Conservation (phyloP, 2,888 invertebrate species). For the Drosophila limbata region DNA sequence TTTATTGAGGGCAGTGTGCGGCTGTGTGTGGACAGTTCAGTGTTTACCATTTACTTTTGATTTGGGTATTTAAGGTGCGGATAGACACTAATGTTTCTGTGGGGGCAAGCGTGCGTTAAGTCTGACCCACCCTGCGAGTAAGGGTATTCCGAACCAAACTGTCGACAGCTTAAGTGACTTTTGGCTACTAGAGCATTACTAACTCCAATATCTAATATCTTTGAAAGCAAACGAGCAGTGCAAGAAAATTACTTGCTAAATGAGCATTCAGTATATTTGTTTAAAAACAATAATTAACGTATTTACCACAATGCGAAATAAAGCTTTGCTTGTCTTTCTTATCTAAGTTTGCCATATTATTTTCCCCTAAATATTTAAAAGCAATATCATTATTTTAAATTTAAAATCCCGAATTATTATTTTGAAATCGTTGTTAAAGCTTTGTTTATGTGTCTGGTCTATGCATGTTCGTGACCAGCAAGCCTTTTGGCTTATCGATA, state of each 20-base stretch:
- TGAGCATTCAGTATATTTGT: background rate
- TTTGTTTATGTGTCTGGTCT: background rate
- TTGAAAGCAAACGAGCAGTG: slow-evolving; percentile 1
- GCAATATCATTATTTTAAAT: background rate
- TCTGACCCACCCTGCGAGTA: slow-evolving; percentile 7
- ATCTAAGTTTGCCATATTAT: background rate
- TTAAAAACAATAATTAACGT: background rate
- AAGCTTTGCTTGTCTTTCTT: background rate
- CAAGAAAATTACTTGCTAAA: background rate
- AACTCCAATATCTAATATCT: slow-evolving; percentile 48
- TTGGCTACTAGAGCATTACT: slow-evolving; percentile 64
- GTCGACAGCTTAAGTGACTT: slow-evolving; percentile 80
- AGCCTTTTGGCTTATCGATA: slow-evolving; percentile 49
- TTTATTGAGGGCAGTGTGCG: slow-evolving; percentile 39
- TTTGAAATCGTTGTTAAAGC: background rate
- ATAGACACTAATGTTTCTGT: slow-evolving; percentile 52
- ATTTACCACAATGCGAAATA: background rate
- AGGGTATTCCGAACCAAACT: slow-evolving; percentile 41
- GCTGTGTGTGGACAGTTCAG: slow-evolving; percentile 64
- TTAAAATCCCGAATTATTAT: background rate
- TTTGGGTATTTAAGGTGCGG: slow-evolving; percentile 82
- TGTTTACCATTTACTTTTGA: slow-evolving; percentile 81
- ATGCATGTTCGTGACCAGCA: slow-evolving; percentile 34
- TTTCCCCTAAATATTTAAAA: background rate
- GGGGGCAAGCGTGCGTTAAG: slow-evolving; percentile 58